These are phyloP conservation scores for Lagodon rhomboides DNA, from an alignment of 2,797 vertebrate species.

Conservation along the genomic window DNA sequence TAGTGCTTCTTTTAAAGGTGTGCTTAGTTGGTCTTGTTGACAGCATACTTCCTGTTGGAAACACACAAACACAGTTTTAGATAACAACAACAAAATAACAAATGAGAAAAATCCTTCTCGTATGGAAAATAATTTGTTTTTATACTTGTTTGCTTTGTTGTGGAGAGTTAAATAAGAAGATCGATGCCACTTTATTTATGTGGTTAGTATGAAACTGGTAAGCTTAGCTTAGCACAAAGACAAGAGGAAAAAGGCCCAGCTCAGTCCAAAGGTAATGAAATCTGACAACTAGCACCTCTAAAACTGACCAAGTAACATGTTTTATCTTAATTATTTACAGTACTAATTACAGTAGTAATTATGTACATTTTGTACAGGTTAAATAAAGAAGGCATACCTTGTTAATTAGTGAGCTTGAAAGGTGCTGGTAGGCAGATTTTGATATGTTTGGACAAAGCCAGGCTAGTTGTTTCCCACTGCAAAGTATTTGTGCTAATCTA, in stretches of 20 bases:
- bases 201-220: neutral
- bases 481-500: slow-evolving; percentile 7
- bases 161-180: neutral
- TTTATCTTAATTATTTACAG: neutral
- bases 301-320: neutral
- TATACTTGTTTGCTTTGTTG: neutral
- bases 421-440: neutral
- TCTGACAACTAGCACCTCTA: neutral
- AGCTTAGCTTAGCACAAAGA: slow-evolving; percentile 6
- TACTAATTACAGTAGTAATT: too few species aligned
- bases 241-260: neutral
- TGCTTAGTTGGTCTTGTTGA: slow-evolving; percentile 54
- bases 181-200: neutral
- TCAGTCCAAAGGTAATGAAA: neutral
- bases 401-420: neutral
- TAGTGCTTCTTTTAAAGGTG: slow-evolving; percentile 62
- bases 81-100: neutral
- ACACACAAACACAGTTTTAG: slow-evolving; percentile 19
- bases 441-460: neutral
- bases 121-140: neutral
- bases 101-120: neutral
- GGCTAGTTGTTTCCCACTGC: neutral
- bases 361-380: neutral
- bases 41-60: slow-evolving; percentile 71
- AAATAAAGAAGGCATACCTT: neutral